These are phyloP conservation scores for Zygothrica quintamaculata DNA, from an alignment of 2,888 invertebrate genomes.

Conservation along the genomic window DNA sequence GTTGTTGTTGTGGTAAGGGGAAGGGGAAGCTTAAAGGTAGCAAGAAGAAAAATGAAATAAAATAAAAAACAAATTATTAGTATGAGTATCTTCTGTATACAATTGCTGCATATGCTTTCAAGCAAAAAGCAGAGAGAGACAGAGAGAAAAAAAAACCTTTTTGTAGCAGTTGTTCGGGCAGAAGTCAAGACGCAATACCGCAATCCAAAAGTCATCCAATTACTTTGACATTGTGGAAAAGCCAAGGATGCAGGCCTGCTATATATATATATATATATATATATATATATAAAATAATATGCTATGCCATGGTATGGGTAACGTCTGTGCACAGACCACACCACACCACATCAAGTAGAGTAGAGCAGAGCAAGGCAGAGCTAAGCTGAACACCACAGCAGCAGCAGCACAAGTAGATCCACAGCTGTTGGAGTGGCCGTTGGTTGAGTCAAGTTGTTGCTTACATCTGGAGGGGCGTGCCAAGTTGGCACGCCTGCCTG, in stretches of 20 bases:
- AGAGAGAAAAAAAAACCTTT: conserved; percentile 40
- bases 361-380: no score
- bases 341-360: background rate
- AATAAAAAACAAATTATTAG: no score
- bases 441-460: conserved; percentile 32
- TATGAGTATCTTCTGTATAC: no score
- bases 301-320: no score
- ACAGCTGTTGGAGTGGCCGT: conserved; percentile 53
- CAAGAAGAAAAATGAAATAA: no score
- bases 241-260: conserved; percentile 8
- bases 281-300: no score
- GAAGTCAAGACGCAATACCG: conserved; percentile 22
- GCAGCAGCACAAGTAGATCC: background rate
- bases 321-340: background rate
- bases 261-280: no score
- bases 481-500: conserved; percentile 66
- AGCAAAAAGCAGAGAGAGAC: conserved; percentile 59
- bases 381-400: background rate
- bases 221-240: conserved; percentile 72
- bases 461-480: conserved; percentile 61
- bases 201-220: conserved; percentile 69
- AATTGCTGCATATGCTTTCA: conserved; percentile 69
- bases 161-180: conserved; percentile 9
- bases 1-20: no score
- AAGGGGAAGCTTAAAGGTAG: background rate